Conservation (phyloP, 2,113 vertebrate species). For the Sisor rabdophorus region DNA sequence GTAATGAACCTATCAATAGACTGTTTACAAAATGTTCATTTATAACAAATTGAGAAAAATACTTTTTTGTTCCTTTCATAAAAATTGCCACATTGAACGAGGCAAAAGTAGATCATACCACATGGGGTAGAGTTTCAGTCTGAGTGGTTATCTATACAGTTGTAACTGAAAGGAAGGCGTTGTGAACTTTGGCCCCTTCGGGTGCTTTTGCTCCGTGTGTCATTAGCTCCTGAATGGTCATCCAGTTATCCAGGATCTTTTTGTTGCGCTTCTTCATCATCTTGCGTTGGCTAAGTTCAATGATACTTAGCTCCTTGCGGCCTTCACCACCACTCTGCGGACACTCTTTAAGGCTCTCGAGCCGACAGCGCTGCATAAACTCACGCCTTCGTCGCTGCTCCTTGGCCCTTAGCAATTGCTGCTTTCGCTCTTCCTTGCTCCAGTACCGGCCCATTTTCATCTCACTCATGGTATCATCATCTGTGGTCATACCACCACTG, state of each 20-base stretch:
- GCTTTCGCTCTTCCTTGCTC: slow-evolving; percentile 96
- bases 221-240: slow-evolving; percentile 99
- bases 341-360: slow-evolving; percentile 87
- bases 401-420: slow-evolving; percentile 87
- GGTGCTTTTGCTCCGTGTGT: slow-evolving; percentile 91
- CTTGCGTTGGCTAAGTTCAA: slow-evolving; percentile 97
- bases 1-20: slow-evolving; percentile 60
- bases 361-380: slow-evolving; percentile 92
- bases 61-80: slow-evolving; percentile 73
- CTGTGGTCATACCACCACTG: slow-evolving; percentile 89
- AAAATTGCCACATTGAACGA: slow-evolving; percentile 99
- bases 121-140: slow-evolving; percentile 77
- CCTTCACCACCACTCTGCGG: slow-evolving; percentile 85
- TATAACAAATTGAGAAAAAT: slow-evolving; percentile 93
- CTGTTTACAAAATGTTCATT: slow-evolving; percentile 86
- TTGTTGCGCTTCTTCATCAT: slow-evolving; percentile 98
- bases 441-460: slow-evolving; percentile 98
- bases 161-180: slow-evolving; percentile 97
- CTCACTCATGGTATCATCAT: slow-evolving; percentile 92
- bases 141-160: slow-evolving; percentile 78
- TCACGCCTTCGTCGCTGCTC: slow-evolving; percentile 88
- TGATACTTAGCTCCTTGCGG: slow-evolving; percentile 86
- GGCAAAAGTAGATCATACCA: slow-evolving; percentile 88
- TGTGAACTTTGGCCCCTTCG: slow-evolving; percentile 85
- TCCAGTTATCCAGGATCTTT: slow-evolving; percentile 99